Evolutionary conservation across 2,113 vertebrate genomes (phyloP).

Genomic region (Globicephala melas): DNA sequence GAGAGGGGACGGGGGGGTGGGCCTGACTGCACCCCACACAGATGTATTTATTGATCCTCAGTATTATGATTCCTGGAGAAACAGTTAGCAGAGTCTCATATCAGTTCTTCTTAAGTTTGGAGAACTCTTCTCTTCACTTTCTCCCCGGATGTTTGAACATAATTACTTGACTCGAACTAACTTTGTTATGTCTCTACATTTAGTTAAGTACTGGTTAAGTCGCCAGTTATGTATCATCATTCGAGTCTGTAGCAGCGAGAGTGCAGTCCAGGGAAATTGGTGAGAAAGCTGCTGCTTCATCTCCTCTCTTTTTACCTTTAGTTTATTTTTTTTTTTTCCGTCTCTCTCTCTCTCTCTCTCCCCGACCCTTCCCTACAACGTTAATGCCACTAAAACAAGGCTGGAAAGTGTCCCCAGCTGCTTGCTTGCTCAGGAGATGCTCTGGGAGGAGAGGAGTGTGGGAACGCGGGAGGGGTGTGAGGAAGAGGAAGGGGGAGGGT

Average conservation of each 20-base stretch:
- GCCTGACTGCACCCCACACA: neutral
- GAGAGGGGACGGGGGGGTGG: neutral
- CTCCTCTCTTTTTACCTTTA: neutral
- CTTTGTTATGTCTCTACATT: neutral
- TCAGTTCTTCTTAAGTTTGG: neutral
- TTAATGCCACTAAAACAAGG: neutral
- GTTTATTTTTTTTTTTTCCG: neutral
- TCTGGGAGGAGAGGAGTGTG: no score
- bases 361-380: neutral
- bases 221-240: neutral
- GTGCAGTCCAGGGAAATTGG: neutral
- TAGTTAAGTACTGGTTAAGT: neutral
- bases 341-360: no score
- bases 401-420: neutral
- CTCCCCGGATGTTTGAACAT: neutral
- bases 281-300: neutral
- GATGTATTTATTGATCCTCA: neutral
- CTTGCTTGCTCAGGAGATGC: neutral
- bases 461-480: neutral
- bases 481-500: neutral
- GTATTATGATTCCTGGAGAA: neutral
- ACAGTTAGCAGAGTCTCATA: neutral
- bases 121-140: neutral
- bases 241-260: neutral
- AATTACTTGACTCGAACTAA: neutral